Conservation (phyloP, 2,113 vertebrate species). For the Zeus faber region DNA sequence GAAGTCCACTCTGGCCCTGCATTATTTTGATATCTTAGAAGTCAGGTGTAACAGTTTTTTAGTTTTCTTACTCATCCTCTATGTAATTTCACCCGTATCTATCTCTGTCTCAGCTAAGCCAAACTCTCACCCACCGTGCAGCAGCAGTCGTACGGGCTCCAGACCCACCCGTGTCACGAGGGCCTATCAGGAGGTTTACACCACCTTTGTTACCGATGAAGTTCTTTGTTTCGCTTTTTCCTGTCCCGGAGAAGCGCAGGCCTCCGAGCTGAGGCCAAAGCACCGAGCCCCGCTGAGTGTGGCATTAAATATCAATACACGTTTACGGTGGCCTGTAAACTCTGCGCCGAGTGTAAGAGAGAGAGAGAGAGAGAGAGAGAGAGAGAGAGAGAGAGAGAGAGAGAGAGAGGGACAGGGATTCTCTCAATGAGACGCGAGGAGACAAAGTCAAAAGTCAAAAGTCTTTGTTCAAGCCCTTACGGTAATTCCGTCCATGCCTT, state of each 20-base stretch:
- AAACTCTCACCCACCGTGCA: not conserved
- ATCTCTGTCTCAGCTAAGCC: not conserved
- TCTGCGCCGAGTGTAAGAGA: conserved; percentile 23
- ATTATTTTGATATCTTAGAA: too few species aligned
- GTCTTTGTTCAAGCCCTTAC: too few species aligned
- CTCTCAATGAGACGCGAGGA: too few species aligned
- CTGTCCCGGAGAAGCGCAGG: conserved; percentile 29
- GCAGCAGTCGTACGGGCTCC: conserved; percentile 9
- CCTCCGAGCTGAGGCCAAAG: conserved; percentile 26
- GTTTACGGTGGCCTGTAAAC: conserved; percentile 65
- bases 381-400: not conserved
- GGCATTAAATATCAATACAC: conserved; percentile 74
- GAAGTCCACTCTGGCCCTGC: too few species aligned
- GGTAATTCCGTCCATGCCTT: too few species aligned
- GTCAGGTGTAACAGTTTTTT: too few species aligned
- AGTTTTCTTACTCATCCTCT: too few species aligned
- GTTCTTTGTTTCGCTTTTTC: conserved; percentile 51
- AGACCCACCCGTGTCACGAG: conserved; percentile 15
- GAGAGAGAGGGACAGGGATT: not conserved
- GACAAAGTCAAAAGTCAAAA: too few species aligned
- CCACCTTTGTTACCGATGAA: conserved; percentile 60
- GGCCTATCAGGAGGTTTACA: conserved; percentile 25
- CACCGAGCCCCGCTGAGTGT: conserved; percentile 52
- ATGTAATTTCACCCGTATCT: too few species aligned
- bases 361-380: conserved; percentile 19